phyloP scores from a whole-genome alignment of 2,888 invertebrate species.

The Morpho deidamia region DNA sequence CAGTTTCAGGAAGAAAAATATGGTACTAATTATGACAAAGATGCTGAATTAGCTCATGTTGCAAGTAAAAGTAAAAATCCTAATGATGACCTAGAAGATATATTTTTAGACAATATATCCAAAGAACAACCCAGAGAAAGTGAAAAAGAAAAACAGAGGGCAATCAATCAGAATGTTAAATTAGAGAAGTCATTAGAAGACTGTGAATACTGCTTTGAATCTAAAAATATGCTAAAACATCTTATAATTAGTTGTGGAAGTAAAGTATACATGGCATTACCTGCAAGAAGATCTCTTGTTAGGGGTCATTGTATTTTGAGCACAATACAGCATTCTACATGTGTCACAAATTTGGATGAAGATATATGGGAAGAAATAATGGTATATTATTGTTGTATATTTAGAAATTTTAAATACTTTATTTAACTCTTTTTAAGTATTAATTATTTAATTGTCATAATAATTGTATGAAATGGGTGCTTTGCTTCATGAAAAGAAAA shows the following conservation, averaged over 20 bases:
- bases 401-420: too few species aligned
- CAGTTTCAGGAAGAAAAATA: slow-evolving; percentile 90
- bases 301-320: slow-evolving; percentile 92
- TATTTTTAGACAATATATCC: slow-evolving; percentile 88
- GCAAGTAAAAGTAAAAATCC: slow-evolving; percentile 81
- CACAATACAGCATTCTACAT: slow-evolving; percentile 88
- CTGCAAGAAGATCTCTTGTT: slow-evolving; percentile 87
- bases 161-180: slow-evolving; percentile 85
- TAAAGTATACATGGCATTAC: slow-evolving; percentile 91
- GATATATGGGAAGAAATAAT: slow-evolving; percentile 95
- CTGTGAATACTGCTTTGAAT: slow-evolving; percentile 91
- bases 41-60: slow-evolving; percentile 87
- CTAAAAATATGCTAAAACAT: slow-evolving; percentile 88
- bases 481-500: too few species aligned
- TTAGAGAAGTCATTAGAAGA: slow-evolving; percentile 85
- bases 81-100: slow-evolving; percentile 89
- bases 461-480: too few species aligned
- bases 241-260: slow-evolving; percentile 88
- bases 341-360: slow-evolving; percentile 93
- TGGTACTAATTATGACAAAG: slow-evolving; percentile 87
- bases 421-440: too few species aligned
- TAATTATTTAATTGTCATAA: too few species aligned
- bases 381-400: slow-evolving; percentile 51
- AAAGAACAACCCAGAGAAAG: slow-evolving; percentile 80
- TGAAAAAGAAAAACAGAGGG: slow-evolving; percentile 79